Evolutionary conservation across 2,888 invertebrate species (phyloP).

Genomic region (Physocephala rufipes): DNA sequence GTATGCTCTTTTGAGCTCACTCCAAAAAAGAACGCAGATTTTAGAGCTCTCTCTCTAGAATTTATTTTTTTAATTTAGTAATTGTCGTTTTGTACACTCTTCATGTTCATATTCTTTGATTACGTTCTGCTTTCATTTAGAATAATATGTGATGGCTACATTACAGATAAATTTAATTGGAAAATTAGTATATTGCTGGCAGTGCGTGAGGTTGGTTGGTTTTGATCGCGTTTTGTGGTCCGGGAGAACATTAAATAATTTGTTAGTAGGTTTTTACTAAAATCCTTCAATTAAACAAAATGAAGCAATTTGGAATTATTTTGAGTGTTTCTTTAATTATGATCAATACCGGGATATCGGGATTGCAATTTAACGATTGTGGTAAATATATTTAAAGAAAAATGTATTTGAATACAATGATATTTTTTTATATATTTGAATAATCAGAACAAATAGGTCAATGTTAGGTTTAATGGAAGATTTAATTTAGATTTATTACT

Average conservation of each 20-base stretch:
- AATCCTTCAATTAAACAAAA: slow-evolving; percentile 34
- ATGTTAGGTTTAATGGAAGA: too few relatives aligned
- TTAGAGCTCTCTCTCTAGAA: too few relatives aligned
- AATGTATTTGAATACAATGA: too few relatives aligned
- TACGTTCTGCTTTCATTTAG: neutral
- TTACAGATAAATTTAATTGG: slow-evolving; percentile 32
- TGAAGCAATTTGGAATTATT: slow-evolving; percentile 53
- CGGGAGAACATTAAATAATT: too few relatives aligned
- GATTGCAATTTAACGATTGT: slow-evolving; percentile 61
- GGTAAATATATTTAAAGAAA: slow-evolving; percentile 48
- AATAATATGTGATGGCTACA: slow-evolving; percentile 16
- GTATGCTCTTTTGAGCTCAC: too few relatives aligned
- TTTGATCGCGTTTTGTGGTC: too few relatives aligned
- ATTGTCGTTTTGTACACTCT: slow-evolving; percentile 9
- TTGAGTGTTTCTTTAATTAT: slow-evolving; percentile 48
- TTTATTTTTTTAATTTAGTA: too few relatives aligned
- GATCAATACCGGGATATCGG: slow-evolving; percentile 45
- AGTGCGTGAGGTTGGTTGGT: slow-evolving; percentile 40
- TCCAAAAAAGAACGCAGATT: too few relatives aligned
- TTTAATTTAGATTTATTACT: too few relatives aligned
- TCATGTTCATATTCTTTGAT: slow-evolving; percentile 1
- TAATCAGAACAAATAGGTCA: too few relatives aligned
- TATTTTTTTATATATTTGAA: too few relatives aligned
- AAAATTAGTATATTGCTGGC: slow-evolving; percentile 50
- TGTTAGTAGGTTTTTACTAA: neutral